A percentile compares a stretch with the other conserved stretches of the same genome.
These are phyloP conservation scores for Mycetomoellerius zeteki DNA, from an alignment of 1,140 invertebrate genomes.

Conservation along the genomic window DNA sequence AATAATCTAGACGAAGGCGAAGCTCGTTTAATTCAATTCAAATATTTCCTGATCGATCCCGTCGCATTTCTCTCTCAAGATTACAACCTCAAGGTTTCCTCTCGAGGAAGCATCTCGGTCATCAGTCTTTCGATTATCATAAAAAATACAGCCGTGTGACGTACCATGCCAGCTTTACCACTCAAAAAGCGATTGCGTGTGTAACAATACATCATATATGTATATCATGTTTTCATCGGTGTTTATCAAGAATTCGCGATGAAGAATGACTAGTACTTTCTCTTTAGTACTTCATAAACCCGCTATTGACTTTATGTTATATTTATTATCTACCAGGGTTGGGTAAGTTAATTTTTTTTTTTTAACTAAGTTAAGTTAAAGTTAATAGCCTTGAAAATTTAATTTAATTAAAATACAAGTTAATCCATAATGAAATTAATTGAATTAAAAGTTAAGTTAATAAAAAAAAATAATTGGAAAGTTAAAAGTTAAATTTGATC, in stretches of 20 bases:
- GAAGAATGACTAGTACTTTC: constrained; percentile 77
- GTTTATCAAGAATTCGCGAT: constrained; percentile 54
- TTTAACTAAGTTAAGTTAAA: too few species aligned
- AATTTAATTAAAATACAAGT: too few species aligned
- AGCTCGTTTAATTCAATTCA: constrained; percentile 25
- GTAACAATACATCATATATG: constrained; percentile 62
- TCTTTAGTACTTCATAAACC: constrained; percentile 72
- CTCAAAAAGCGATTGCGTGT: constrained; percentile 66
- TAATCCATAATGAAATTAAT: too few species aligned
- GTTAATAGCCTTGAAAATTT: too few species aligned
- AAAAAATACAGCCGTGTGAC: constrained; percentile 64
- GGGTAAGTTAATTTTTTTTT: too few species aligned
- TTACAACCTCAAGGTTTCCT: constrained; percentile 43
- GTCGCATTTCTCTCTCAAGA: constrained; percentile 49
- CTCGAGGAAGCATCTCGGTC: constrained; percentile 53
- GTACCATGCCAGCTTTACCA: constrained; percentile 46
- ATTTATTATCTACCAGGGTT: constrained; percentile 65
- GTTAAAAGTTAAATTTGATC: too few species aligned
- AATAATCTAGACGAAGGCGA: neutral
- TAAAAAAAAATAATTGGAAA: too few species aligned
- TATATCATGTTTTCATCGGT: constrained; percentile 58
- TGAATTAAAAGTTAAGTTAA: too few species aligned
- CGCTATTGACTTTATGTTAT: constrained; percentile 68
- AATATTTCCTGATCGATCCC: constrained; percentile 35
- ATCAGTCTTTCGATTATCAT: constrained; percentile 75